Conservation (phyloP, 2,113 vertebrate species). For the Rousettus leschenaultii region DNA sequence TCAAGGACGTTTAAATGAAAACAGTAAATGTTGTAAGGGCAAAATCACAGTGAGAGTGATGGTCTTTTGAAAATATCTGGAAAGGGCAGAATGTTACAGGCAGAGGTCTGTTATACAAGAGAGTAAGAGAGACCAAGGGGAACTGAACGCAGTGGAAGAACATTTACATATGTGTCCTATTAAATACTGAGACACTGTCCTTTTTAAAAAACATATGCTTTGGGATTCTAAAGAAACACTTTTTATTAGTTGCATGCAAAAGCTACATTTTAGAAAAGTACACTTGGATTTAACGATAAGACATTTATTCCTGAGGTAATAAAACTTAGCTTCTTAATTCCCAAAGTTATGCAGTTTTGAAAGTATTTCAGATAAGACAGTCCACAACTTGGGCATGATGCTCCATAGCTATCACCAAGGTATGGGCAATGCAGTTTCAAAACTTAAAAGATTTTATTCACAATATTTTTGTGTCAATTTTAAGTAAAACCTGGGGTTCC, state of each 20-base stretch:
- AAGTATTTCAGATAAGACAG: neutral
- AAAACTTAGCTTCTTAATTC: neutral
- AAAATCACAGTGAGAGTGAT: neutral
- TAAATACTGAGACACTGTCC: neutral
- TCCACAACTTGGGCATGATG: neutral
- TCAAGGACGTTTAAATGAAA: neutral
- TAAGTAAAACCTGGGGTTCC: neutral
- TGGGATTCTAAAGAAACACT: neutral
- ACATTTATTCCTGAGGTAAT: neutral
- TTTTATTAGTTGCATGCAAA: constrained; percentile 2
- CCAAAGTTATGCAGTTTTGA: neutral
- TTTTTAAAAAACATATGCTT: neutral
- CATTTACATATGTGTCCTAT: neutral
- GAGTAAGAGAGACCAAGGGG: neutral
- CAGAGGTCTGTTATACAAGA: neutral
- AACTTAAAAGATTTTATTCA: neutral
- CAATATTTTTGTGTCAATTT: neutral
- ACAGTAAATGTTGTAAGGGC: neutral
- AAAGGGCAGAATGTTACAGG: neutral
- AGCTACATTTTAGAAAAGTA: neutral
- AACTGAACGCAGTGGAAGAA: neutral
- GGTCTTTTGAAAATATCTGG: neutral
- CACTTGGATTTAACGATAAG: neutral
- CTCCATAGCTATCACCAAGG: neutral
- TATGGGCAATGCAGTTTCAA: neutral